Conservation (phyloP, 2,888 invertebrate species). For the Mesorhabditis spiculigera region DNA sequence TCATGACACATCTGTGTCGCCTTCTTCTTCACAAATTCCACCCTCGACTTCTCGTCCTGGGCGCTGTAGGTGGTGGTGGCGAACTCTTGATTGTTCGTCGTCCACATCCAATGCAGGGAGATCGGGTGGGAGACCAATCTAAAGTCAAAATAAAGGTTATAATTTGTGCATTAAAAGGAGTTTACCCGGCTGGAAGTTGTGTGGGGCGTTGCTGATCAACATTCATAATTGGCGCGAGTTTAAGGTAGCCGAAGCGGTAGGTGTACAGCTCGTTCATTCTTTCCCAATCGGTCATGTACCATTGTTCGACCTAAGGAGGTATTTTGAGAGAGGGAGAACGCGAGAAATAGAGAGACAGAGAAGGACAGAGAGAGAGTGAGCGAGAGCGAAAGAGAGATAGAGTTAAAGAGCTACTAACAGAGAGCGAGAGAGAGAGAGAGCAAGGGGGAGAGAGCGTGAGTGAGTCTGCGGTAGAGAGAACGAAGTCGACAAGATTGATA, state of each 20-base stretch:
- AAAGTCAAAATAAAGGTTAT: too few species aligned
- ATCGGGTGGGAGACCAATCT: conserved; percentile 55
- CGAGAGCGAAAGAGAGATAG: too few species aligned
- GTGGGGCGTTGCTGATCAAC: conserved; percentile 28
- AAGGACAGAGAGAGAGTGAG: too few species aligned
- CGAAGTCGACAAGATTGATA: too few species aligned
- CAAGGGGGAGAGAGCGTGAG: too few species aligned
- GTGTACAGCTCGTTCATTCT: conserved; percentile 50
- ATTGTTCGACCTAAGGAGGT: conserved; percentile 54
- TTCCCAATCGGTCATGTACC: conserved; percentile 56
- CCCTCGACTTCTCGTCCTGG: conserved; percentile 40
- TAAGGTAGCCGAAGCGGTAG: conserved; percentile 55
- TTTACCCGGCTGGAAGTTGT: conserved; percentile 7
- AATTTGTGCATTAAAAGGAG: too few species aligned
- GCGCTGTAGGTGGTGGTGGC: conserved; percentile 36
- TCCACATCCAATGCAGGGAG: conserved; percentile 57
- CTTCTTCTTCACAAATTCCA: conserved; percentile 40
- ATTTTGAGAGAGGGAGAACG: too few species aligned
- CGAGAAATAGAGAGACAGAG: too few species aligned
- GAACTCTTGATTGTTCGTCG: conserved; percentile 43
- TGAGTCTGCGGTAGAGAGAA: too few species aligned
- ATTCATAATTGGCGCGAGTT: conserved; percentile 48
- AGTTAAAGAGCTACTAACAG: too few species aligned
- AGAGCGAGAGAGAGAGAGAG: too few species aligned
- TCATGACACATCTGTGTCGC: conserved; percentile 54